Base-by-base conservation (phyloP, 2,797 vertebrate genomes). In the Gephyroberyx darwinii region DNA sequence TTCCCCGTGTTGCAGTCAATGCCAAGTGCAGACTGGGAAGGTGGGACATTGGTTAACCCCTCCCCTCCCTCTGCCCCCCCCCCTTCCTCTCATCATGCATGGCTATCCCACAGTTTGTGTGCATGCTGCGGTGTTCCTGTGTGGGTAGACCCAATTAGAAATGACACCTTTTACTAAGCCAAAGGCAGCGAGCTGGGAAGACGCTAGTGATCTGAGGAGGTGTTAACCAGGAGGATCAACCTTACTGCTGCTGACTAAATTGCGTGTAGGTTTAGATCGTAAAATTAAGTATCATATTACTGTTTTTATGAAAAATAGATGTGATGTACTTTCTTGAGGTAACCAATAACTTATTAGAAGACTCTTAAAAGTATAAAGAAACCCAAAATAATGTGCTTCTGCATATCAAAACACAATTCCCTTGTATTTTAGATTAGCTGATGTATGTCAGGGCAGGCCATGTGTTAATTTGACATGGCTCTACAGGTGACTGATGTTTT, bases 21-120 rank as follows among this genome's bases (percentile, higher is more conserved):
- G 91, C 97, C 96, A 94, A 97, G 94, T 96, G 95, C 96, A 96
- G 97, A 96, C 95, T 99, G 98, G 98, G 98, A 98, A 99, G 98
- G 98, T 99, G 97, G 96, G 97, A 95, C 92, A 92, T 86, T 90
- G 86, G 92, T 96, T 93, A 88, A 92, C 90, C 91, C 89, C 77
- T 77, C 71, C 79, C 54, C 31, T 39, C 17, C 54, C 16, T 50
- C 19, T 10, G 1, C 20, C 35, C 43, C 35, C 17, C 10, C 12
- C 57, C 37, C 30, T 37, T 50, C 43, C 33, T 43, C n/a, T 33
- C 68, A 76, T 85, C 67, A 83, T 19, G 90, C 93, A 92, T 94
- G 93, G 86, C 86, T 78, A 50, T 75, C 74, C 79, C 77, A 65
- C 84, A 82, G 90, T 81, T 75, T 86, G 74, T 84, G 78, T 93